phyloP scores from a whole-genome alignment of 2,888 invertebrate species.

The Spialia ferax region DNA sequence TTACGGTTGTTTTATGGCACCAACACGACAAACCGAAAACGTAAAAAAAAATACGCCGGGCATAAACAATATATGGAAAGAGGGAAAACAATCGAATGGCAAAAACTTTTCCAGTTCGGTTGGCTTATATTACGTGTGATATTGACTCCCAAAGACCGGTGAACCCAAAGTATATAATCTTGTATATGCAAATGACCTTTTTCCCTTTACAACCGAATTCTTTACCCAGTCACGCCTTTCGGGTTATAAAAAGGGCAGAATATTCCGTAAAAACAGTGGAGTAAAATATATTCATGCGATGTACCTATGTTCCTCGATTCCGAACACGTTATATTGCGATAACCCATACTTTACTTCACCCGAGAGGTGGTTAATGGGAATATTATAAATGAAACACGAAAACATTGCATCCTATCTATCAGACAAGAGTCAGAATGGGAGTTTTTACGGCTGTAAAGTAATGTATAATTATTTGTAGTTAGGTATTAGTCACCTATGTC shows the following conservation, averaged over 20 bases:
- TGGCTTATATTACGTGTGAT: constrained; percentile 75
- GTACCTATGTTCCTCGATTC: constrained; percentile 37
- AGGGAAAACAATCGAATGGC: constrained; percentile 70
- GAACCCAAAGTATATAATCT: constrained; percentile 73
- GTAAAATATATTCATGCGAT: constrained; percentile 71
- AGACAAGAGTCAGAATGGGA: too few species aligned
- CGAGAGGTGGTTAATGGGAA: constrained; percentile 18
- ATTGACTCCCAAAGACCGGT: constrained; percentile 69
- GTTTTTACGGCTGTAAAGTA: too few species aligned
- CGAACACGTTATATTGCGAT: constrained; percentile 40
- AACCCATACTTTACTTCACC: constrained; percentile 21
- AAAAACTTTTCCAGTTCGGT: constrained; percentile 69
- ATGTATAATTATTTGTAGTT: too few species aligned
- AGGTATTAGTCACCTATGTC: too few species aligned
- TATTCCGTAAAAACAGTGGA: constrained; percentile 65
- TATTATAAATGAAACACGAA: constrained; percentile 8
- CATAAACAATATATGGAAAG: constrained; percentile 49
- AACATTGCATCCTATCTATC: not conserved
- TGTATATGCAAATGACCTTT: constrained; percentile 77
- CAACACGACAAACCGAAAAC: constrained; percentile 8
- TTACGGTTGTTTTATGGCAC: constrained; percentile 10
- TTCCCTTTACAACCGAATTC: constrained; percentile 72
- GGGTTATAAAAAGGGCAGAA: constrained; percentile 69
- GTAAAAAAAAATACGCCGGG: constrained; percentile 30
- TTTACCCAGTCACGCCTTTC: constrained; percentile 72